These are phyloP conservation scores for Myotis yumanensis DNA, from an alignment of 2,113 vertebrate genomes.

Conservation along the genomic window DNA sequence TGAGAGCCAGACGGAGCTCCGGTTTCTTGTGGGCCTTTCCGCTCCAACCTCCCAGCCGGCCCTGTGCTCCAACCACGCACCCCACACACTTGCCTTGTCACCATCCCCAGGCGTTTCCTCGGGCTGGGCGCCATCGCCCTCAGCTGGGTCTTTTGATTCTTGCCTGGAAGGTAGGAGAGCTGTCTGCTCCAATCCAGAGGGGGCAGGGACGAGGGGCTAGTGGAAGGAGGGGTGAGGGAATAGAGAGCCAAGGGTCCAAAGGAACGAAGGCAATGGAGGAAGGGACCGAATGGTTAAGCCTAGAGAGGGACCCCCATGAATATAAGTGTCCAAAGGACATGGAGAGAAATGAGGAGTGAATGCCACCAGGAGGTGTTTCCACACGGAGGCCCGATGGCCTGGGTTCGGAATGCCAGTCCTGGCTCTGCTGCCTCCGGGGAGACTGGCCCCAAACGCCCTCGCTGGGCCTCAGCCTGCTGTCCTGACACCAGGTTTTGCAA, in stretches of 20 bases:
- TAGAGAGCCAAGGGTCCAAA: slow-evolving; percentile 76
- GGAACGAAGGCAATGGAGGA: slow-evolving; percentile 61
- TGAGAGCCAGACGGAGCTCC: background rate
- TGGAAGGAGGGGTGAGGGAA: slow-evolving; percentile 73
- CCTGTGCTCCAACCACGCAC: background rate
- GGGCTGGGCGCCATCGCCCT: slow-evolving; percentile 68
- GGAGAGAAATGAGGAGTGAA: slow-evolving; percentile 19
- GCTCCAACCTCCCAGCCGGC: background rate
- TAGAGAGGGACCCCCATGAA: slow-evolving; percentile 29
- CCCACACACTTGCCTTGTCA: slow-evolving; percentile 71
- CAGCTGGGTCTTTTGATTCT: slow-evolving; percentile 75
- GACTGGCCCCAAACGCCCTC: background rate
- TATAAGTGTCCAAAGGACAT: background rate
- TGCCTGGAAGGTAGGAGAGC: slow-evolving; percentile 82
- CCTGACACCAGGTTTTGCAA: background rate
- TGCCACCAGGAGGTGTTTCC: background rate
- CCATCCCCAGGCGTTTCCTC: slow-evolving; percentile 52
- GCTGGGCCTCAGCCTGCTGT: background rate
- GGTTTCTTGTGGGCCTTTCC: background rate
- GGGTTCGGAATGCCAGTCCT: background rate
- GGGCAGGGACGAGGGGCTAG: slow-evolving; percentile 75
- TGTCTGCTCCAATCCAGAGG: slow-evolving; percentile 79
- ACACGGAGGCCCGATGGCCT: background rate
- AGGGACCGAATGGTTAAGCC: slow-evolving; percentile 28
- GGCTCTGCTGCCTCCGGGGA: slow-evolving; percentile 2